Percentiles rank a stretch among this genome's conserved stretches.
These are phyloP conservation scores for Podarcis cretensis DNA, from an alignment of 2,113 vertebrate genomes.

Conservation along the genomic window DNA sequence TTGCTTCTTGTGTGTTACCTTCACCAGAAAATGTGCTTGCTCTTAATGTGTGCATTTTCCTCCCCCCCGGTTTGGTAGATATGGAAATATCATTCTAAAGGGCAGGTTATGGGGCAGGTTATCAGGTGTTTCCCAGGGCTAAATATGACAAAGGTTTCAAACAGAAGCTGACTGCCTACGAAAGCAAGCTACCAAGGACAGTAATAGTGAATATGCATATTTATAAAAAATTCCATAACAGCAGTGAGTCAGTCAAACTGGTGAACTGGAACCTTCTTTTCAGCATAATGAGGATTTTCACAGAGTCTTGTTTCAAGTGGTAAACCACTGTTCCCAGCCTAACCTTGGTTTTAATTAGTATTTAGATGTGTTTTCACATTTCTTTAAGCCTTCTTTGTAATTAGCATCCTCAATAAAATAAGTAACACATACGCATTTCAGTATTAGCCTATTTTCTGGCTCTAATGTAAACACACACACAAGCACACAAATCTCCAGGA, in stretches of 20 bases:
- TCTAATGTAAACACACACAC: too few species aligned
- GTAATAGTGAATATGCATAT: background rate
- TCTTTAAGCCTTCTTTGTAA: background rate
- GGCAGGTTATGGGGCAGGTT: background rate
- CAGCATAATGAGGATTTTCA: background rate
- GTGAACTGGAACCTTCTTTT: background rate
- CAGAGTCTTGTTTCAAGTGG: background rate
- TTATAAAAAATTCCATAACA: background rate
- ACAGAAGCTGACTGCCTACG: background rate
- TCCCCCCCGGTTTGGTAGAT: background rate
- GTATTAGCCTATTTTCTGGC: background rate
- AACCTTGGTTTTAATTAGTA: background rate
- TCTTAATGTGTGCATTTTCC: background rate
- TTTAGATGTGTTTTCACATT: conserved; percentile 22
- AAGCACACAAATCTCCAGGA: background rate
- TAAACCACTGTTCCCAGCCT: background rate
- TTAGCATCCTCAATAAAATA: conserved; percentile 2
- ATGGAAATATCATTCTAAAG: background rate
- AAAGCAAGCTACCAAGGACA: background rate
- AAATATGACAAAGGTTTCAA: background rate
- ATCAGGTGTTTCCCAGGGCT: background rate
- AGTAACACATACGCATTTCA: background rate
- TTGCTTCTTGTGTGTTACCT: background rate
- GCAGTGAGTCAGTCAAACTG: background rate
- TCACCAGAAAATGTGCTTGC: background rate